Percentiles rank a stretch among this genome's conserved stretches.
phyloP scores from a whole-genome alignment of 2,113 vertebrate species.

The Tringa solitaria region DNA sequence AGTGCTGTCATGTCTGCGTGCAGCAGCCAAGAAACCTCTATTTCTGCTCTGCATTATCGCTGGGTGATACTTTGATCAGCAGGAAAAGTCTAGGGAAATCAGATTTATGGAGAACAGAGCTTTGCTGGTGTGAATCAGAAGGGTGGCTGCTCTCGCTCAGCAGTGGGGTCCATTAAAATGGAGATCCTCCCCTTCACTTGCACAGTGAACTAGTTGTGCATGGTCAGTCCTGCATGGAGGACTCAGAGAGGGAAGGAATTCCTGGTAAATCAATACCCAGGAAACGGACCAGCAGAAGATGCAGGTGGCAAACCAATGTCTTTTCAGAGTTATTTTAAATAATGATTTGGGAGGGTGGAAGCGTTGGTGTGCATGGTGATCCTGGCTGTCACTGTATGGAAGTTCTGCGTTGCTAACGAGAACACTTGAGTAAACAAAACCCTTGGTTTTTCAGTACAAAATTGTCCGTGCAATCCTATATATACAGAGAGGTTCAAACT shows the following conservation, averaged over 20 bases:
- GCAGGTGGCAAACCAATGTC: not conserved
- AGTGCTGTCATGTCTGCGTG: not conserved
- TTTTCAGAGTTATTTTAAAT: not conserved
- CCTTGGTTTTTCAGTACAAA: too few relatives aligned
- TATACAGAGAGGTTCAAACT: not conserved
- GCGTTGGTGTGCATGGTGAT: too few relatives aligned
- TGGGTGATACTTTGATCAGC: not conserved
- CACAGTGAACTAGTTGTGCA: not conserved
- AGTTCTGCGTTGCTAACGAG: too few relatives aligned
- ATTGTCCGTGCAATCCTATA: too few relatives aligned
- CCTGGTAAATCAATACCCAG: not conserved
- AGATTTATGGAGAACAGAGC: not conserved
- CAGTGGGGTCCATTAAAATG: not conserved
- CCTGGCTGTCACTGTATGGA: too few relatives aligned
- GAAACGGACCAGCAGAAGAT: not conserved
- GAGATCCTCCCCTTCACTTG: not conserved
- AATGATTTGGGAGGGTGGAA: too few relatives aligned
- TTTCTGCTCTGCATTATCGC: conserved; percentile 6
- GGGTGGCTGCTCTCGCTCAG: not conserved
- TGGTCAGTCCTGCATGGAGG: not conserved
- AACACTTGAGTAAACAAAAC: too few relatives aligned
- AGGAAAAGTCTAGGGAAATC: not conserved
- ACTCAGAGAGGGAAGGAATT: not conserved
- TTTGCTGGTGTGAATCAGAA: not conserved
- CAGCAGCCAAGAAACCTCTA: not conserved